A percentile compares a stretch with the other conserved stretches of the same genome.
Evolutionary conservation across 2,888 invertebrate species (phyloP).

Genomic region (Luffia ferchaultella): DNA sequence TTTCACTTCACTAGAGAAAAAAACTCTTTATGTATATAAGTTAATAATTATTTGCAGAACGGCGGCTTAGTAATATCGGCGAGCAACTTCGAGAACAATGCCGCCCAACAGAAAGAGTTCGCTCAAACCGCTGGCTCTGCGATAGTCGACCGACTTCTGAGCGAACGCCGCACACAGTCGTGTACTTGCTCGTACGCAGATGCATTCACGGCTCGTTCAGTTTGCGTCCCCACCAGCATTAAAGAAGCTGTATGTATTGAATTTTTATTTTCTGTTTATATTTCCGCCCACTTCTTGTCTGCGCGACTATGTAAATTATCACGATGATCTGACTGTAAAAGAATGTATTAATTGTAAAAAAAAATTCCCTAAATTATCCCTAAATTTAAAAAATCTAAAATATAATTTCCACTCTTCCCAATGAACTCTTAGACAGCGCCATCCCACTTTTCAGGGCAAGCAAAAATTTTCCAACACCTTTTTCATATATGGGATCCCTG

Average conservation of each 20-base stretch:
- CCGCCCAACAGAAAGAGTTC: constrained; percentile 69
- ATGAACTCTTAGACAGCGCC: no score
- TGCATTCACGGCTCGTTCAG: constrained; percentile 34
- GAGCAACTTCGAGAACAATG: constrained; percentile 64
- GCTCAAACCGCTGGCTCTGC: constrained; percentile 57
- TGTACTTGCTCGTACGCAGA: constrained; percentile 45
- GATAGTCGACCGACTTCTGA: constrained; percentile 42
- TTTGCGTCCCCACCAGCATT: constrained; percentile 37
- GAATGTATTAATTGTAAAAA: background rate
- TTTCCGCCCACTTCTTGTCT: no score
- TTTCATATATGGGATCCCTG: no score
- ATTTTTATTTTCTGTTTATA: background rate
- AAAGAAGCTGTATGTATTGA: constrained; percentile 38
- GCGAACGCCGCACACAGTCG: constrained; percentile 38
- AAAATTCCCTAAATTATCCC: background rate
- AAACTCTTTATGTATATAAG: no score
- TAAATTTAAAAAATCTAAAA: background rate
- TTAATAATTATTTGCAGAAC: constrained; percentile 61
- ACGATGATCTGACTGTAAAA: background rate
- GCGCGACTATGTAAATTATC: background rate
- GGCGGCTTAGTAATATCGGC: constrained; percentile 73
- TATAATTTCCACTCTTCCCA: background rate
- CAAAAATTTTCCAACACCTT: no score
- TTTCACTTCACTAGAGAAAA: no score
- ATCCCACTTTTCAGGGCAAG: no score